Evolutionary conservation across 2,888 invertebrate species (phyloP).

Genomic region (Drosophila formosana): DNA sequence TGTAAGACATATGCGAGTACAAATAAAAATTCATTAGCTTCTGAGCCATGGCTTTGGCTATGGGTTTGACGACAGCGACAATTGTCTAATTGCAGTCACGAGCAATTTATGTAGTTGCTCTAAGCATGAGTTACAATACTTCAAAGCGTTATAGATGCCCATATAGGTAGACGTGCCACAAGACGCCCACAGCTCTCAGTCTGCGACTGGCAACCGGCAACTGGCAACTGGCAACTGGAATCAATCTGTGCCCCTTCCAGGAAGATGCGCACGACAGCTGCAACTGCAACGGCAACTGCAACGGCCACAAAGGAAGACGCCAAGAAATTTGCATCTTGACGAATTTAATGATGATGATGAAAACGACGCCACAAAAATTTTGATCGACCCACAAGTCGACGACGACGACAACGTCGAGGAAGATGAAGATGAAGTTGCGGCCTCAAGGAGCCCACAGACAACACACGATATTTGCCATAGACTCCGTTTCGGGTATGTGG

Average conservation of each 20-base stretch:
- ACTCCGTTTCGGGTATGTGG: constrained; percentile 67
- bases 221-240: constrained; percentile 37
- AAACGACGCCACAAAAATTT: constrained; percentile 79
- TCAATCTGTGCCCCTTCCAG: constrained; percentile 62
- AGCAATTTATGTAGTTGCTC: constrained; percentile 78
- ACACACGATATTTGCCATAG: constrained; percentile 72
- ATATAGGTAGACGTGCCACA: constrained; percentile 17
- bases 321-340: constrained; percentile 79
- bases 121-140: constrained; percentile 64
- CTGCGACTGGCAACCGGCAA: neutral
- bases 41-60: constrained; percentile 52
- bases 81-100: constrained; percentile 82
- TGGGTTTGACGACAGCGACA: constrained; percentile 78
- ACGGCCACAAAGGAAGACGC: constrained; percentile 9
- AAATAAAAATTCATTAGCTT: constrained; percentile 81
- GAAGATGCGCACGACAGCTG: constrained; percentile 73
- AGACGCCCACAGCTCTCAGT: constrained; percentile 69
- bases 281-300: constrained; percentile 5
- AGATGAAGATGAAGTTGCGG: constrained; percentile 24
- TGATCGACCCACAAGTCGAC: constrained; percentile 73
- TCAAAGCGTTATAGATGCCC: constrained; percentile 27
- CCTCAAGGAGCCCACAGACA: constrained; percentile 74
- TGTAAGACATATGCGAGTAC: constrained; percentile 74
- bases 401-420: constrained; percentile 33
- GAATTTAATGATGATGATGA: constrained; percentile 82